A percentile compares a stretch with the other conserved stretches of the same genome.
These are phyloP conservation scores for Diachrysia chrysitis DNA, from an alignment of 2,888 invertebrate species.

Conservation along the genomic window DNA sequence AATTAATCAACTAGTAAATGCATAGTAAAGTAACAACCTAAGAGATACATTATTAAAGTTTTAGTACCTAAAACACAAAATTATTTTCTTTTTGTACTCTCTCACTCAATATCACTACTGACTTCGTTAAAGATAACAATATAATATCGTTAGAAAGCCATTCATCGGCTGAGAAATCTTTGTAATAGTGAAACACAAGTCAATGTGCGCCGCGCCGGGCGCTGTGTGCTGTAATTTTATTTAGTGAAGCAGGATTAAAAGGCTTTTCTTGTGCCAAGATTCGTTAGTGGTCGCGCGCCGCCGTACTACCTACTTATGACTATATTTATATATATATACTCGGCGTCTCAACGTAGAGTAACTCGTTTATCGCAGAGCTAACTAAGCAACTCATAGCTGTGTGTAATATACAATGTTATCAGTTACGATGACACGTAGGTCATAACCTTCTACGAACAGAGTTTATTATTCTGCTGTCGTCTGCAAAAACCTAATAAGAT, in stretches of 20 bases:
- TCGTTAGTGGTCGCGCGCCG: slow-evolving; percentile 29
- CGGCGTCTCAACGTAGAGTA: not conserved
- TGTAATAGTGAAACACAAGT: not conserved
- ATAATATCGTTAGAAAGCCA: too few species aligned
- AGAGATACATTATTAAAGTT: too few species aligned
- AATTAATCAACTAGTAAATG: too few species aligned
- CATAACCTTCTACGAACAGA: slow-evolving; percentile 13
- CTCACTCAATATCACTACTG: too few species aligned
- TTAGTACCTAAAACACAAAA: too few species aligned
- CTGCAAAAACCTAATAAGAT: slow-evolving; percentile 19
- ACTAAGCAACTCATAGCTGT: not conserved
- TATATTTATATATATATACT: not conserved
- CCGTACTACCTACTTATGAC: not conserved
- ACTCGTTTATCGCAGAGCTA: not conserved
- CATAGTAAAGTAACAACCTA: too few species aligned
- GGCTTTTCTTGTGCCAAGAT: slow-evolving; percentile 31
- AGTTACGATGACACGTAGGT: slow-evolving; percentile 1
- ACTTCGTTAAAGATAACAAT: too few species aligned
- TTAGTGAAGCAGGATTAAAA: slow-evolving; percentile 12
- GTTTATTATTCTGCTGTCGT: slow-evolving; percentile 33
- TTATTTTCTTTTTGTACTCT: too few species aligned
- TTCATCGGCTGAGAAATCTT: not conserved
- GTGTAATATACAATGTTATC: slow-evolving; percentile 11
- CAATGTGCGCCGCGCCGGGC: not conserved
- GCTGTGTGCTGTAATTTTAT: slow-evolving; percentile 17